A percentile compares a stretch with the other conserved stretches of the same genome.
Conservation (phyloP, 2,797 vertebrate species). For the Onychomys torridus region DNA sequence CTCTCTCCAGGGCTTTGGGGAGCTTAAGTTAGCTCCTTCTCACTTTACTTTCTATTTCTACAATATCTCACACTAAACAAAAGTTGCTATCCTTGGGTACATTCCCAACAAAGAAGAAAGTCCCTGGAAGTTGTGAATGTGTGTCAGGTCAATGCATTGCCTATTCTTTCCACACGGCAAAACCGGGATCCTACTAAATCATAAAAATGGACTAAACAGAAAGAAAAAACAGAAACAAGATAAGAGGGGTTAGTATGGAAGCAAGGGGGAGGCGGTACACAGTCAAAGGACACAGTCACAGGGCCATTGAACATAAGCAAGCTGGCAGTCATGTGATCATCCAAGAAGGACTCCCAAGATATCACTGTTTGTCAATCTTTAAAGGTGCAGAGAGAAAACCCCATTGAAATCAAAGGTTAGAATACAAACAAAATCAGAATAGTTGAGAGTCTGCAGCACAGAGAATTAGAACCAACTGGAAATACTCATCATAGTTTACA, state of each 20-base stretch:
- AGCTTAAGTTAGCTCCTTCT: neutral
- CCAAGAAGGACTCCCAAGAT: neutral
- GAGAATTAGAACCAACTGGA: neutral
- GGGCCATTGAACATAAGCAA: neutral
- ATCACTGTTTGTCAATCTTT: neutral
- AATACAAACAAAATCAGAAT: conserved; percentile 11
- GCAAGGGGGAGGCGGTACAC: neutral
- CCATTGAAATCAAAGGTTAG: neutral
- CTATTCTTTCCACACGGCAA: conserved; percentile 2
- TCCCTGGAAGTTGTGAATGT: neutral
- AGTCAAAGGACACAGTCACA: too few relatives aligned
- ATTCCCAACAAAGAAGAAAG: neutral
- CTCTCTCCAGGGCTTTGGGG: neutral
- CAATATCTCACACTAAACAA: neutral
- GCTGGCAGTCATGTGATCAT: neutral
- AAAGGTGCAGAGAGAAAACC: neutral
- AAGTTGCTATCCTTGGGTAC: neutral
- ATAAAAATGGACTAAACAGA: neutral
- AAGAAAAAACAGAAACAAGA: neutral
- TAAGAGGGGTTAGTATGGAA: neutral
- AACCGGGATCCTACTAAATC: neutral
- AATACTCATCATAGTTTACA: neutral
- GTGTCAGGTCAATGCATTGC: neutral
- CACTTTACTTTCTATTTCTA: neutral
- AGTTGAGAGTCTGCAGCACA: neutral